These are phyloP conservation scores for Sibirionetta formosa DNA, from an alignment of 2,797 vertebrate genomes.

Conservation along the genomic window DNA sequence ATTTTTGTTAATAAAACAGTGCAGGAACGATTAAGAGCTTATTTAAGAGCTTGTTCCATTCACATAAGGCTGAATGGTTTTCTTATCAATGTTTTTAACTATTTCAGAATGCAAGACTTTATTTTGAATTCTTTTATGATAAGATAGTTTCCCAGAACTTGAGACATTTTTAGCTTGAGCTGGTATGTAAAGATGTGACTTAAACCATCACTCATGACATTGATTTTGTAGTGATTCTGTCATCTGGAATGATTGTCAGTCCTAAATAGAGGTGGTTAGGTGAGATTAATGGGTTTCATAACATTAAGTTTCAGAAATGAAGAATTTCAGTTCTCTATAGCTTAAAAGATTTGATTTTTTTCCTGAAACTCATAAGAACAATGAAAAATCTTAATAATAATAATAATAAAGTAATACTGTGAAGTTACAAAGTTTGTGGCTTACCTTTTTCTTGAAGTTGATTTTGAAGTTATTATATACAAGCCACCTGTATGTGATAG, in stretches of 20 bases:
- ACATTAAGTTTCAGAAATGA: slow-evolving; percentile 7
- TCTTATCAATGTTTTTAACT: not conserved
- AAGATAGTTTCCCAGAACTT: not conserved
- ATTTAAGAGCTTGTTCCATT: too few relatives aligned
- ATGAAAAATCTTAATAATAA: not conserved
- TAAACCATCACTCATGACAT: not conserved
- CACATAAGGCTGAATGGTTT: not conserved
- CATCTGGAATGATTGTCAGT: not conserved
- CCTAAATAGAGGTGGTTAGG: slow-evolving; percentile 3
- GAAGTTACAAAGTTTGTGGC: not conserved
- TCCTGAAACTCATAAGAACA: not conserved
- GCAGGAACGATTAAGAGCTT: not conserved
- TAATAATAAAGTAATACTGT: not conserved
- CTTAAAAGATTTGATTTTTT: not conserved
- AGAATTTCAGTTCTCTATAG: slow-evolving; percentile 8
- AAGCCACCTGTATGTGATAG: not conserved
- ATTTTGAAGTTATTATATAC: not conserved
- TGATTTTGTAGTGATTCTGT: slow-evolving; percentile 3
- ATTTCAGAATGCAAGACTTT: not conserved
- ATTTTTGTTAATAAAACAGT: not conserved
- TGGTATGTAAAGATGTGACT: not conserved
- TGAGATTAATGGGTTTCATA: slow-evolving; percentile 37
- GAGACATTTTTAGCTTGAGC: not conserved
- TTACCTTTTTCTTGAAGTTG: not conserved
- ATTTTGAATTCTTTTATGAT: not conserved